Conservation (phyloP, 23 tunicate genomes). For the Oikopleura albicans region DNA sequence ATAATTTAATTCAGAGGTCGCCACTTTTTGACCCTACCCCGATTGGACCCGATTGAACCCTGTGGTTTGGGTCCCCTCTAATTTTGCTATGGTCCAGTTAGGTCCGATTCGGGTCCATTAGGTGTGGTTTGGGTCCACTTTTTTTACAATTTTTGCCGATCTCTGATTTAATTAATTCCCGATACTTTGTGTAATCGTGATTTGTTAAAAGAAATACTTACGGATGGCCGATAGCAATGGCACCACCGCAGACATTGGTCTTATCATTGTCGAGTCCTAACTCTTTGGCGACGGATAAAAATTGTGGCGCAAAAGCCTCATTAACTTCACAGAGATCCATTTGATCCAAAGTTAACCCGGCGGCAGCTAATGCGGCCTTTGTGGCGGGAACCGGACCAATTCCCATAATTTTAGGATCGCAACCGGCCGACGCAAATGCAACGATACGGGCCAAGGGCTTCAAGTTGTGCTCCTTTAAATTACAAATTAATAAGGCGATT, state of each 20-base stretch:
- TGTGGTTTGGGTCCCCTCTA: no score
- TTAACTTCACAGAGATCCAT: slow-evolving; percentile 21
- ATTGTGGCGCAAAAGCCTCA: slow-evolving; percentile 97
- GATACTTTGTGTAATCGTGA: no score
- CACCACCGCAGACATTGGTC: slow-evolving; percentile 93
- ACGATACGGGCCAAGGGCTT: neutral
- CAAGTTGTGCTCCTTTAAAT: neutral
- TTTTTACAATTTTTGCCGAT: no score
- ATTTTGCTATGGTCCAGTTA: no score
- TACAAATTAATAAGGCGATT: no score
- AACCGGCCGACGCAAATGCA: slow-evolving; percentile 13
- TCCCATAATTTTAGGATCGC: slow-evolving; percentile 5
- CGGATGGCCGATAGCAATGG: slow-evolving; percentile 98
- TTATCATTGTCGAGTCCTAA: slow-evolving; percentile 55
- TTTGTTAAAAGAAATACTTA: no score
- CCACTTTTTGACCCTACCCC: no score
- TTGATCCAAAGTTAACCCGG: slow-evolving; percentile 1
- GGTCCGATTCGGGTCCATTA: no score
- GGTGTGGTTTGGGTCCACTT: no score
- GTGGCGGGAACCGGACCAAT: slow-evolving; percentile 10
- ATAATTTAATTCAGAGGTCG: no score
- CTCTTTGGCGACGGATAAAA: slow-evolving; percentile 72
- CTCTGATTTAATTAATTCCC: no score
- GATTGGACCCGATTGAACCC: no score
- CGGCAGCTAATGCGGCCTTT: neutral